These are phyloP conservation scores for Drosophila koepferae DNA, from an alignment of 2,888 invertebrate species.

Conservation along the genomic window DNA sequence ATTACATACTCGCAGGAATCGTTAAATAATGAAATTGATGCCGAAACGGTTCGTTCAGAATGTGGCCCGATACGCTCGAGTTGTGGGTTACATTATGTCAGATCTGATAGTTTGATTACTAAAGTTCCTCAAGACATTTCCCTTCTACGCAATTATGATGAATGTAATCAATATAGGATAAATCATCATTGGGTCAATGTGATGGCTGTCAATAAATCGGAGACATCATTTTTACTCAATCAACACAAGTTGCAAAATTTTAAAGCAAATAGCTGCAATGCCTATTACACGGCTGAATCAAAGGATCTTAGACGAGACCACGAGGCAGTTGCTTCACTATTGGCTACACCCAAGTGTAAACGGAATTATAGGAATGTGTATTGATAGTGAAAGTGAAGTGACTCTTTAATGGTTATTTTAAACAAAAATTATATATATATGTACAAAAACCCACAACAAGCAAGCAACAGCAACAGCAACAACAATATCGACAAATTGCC, in stretches of 20 bases:
- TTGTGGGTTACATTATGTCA: not conserved
- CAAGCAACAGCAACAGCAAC: constrained; percentile 14
- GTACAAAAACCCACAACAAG: constrained; percentile 26
- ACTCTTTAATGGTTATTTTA: constrained; percentile 37
- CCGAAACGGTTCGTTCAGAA: not conserved
- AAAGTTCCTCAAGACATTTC: fast-evolving
- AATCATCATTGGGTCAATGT: constrained; percentile 24
- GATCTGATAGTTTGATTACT: not conserved
- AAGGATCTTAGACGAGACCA: constrained; percentile 15
- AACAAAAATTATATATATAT: constrained; percentile 20
- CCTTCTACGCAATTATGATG: not conserved
- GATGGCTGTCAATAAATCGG: constrained; percentile 11
- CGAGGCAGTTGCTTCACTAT: not conserved
- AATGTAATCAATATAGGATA: not conserved
- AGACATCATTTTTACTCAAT: constrained; percentile 32
- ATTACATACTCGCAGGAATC: too few relatives aligned
- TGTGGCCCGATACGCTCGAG: not conserved
- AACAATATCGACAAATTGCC: constrained; percentile 52
- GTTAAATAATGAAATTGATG: not conserved
- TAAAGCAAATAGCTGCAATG: not conserved
- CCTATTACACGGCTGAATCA: not conserved
- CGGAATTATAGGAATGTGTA: constrained; percentile 46
- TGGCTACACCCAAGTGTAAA: not conserved
- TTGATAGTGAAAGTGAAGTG: constrained; percentile 44
- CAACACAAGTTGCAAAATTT: constrained; percentile 3